Base-by-base conservation (phyloP, 2,797 vertebrate genomes). In the Parauchenoglanis punctatus region DNA sequence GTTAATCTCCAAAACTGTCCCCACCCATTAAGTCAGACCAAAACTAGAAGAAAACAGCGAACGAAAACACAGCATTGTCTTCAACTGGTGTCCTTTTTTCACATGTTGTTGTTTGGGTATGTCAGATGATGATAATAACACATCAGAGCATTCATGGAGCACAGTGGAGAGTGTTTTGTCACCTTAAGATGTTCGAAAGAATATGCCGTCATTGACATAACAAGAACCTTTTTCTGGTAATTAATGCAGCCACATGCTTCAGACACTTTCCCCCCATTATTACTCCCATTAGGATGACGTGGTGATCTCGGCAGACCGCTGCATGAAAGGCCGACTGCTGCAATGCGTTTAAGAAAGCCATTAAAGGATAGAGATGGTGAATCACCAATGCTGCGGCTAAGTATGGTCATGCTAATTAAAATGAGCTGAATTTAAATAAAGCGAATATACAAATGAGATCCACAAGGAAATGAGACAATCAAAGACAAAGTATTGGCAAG, bases 41-140 rank as follows among this genome's bases (percentile, higher is more conserved):
- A 75, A 75, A 85, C 65, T 76, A 75, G 68, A 46, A 40, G 10
- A 76, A 75, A 75, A 81, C 56, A 25, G 17, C 8, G 7, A 65
- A 65, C 44, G 18, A 52, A 78, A 83, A 70, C 20, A 65, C 83
- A 70, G 56, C 87, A 68, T 76, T 61, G 63, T 63, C 68, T 58
- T 85, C 56, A 7, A 18, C 49, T 68, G n/a, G 68, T 82, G 77
- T 59, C 35, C 40, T 52, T 77, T 70, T 67, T 49, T 68, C 49
- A 44, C 8, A 7, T 65, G 78, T 25, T 46, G 58, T 75, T 87
- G 63, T 87, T 81, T 87, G 68, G 83, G 85, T 81, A 75, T 73
- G 65, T 84, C 52, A 17, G 31, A 31, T 59, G 63, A 77, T 86
- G 86, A 78, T 35, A 35, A 35, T 83, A 65, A 68, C 31, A 61